Percentiles rank a stretch among this genome's conserved stretches.
These are phyloP conservation scores for Prionace glauca DNA, from an alignment of 2,797 vertebrate genomes.

Conservation along the genomic window DNA sequence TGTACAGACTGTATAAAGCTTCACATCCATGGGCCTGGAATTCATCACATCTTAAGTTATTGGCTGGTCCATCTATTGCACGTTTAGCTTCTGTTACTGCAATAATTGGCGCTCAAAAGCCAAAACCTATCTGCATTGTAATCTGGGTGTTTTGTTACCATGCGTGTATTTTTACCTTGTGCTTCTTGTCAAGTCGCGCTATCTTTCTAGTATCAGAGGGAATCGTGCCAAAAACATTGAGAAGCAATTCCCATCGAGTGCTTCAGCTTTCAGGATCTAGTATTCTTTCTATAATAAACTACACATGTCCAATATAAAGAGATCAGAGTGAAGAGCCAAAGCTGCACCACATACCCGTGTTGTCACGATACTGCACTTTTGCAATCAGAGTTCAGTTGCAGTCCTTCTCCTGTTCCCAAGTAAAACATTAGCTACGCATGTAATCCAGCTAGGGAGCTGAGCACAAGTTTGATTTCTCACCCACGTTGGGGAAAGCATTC, in stretches of 20 bases:
- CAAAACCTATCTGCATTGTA: not conserved
- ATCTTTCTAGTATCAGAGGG: not conserved
- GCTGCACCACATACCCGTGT: not conserved
- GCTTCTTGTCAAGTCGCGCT: conserved; percentile 5
- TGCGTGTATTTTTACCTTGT: conserved; percentile 7
- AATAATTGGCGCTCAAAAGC: not conserved
- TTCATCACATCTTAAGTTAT: not conserved
- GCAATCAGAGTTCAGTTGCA: conserved; percentile 11
- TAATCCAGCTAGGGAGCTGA: not conserved
- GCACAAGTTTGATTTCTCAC: not conserved
- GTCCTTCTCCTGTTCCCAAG: not conserved
- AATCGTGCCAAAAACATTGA: not conserved
- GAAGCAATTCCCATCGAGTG: conserved; percentile 19
- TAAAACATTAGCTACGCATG: not conserved
- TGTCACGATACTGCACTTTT: not conserved
- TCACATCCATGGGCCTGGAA: not conserved
- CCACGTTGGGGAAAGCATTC: not conserved
- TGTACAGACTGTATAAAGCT: not conserved
- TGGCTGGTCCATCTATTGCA: not conserved
- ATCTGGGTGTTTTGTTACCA: not conserved
- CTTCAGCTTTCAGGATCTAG: not conserved
- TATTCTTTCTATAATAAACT: not conserved
- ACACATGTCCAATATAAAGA: conserved; percentile 2
- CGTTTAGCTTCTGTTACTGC: conserved; percentile 17
- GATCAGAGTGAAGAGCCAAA: not conserved